These are phyloP conservation scores for Coelopa frigida DNA, from an alignment of 1,140 invertebrate genomes.

Conservation along the genomic window DNA sequence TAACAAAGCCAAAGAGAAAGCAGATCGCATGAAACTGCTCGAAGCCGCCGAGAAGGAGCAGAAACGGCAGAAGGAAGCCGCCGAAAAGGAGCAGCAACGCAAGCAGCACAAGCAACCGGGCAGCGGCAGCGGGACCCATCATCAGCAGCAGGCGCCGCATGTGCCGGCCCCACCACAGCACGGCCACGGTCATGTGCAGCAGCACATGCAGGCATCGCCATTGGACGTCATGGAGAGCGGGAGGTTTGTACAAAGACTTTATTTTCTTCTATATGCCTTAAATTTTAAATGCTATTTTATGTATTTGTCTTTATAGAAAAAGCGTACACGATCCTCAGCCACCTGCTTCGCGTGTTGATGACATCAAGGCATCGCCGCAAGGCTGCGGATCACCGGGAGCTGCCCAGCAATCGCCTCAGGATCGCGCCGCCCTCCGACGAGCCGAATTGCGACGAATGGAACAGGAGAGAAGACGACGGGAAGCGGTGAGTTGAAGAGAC, in stretches of 20 bases:
- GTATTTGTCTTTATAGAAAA: constrained; percentile 46
- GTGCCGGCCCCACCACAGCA: constrained; percentile 41
- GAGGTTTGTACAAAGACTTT: constrained; percentile 20
- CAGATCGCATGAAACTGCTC: constrained; percentile 78
- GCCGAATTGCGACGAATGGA: constrained; percentile 74
- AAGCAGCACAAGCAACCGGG: constrained; percentile 52
- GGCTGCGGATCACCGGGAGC: constrained; percentile 44
- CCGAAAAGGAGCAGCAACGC: constrained; percentile 48
- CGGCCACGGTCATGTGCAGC: too few species aligned
- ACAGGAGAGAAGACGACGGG: constrained; percentile 80
- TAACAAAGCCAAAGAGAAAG: constrained; percentile 91
- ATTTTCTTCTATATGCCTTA: too few species aligned
- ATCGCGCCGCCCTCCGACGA: constrained; percentile 62
- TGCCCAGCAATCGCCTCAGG: constrained; percentile 55
- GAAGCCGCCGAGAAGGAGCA: constrained; percentile 77
- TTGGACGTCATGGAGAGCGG: constrained; percentile 39
- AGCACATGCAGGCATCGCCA: constrained; percentile 23
- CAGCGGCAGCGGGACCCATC: constrained; percentile 14
- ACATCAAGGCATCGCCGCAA: constrained; percentile 49
- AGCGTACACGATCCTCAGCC: constrained; percentile 36
- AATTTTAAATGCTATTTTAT: background rate
- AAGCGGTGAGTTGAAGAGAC: constrained; percentile 85
- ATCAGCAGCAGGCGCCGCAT: constrained; percentile 18
- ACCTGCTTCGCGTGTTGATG: constrained; percentile 47
- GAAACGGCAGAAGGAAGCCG: constrained; percentile 73